Base-by-base conservation (phyloP, 2,113 vertebrate species). In the Chionis minor region DNA sequence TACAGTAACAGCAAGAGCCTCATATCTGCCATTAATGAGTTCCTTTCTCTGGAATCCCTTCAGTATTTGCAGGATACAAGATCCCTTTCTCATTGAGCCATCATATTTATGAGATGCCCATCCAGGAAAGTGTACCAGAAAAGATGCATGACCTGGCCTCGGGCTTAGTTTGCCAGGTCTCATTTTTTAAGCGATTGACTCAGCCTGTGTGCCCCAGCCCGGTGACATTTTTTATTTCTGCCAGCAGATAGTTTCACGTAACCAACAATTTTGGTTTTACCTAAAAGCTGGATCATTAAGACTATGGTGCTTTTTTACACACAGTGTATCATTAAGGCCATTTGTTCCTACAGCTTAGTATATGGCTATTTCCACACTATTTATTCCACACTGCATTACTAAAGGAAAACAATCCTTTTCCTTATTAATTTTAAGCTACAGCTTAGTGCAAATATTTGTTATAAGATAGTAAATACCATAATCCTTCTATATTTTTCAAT, bases 241-340 rank as follows among this genome's bases (percentile, higher is more conserved):
- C 51, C 17, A 14, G 9, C 10, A 40, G n/a, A 9, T 19, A 56
- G 11, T 52, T 89, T 62, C 18, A 45, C 1, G 4, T 8, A 5
- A 49, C 61, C 40, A 77, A 2, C 5, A 7, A 14, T 38, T 71
- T 65, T 20, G 11, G 11, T 52, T 85, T 78, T 73, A 56, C 7
- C 35, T 51, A 30, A 63, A 11, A 59, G 8, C 5, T 65, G 15
- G n/a, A 49, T 70, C 21, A 30, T 75, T 65, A 67, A 61, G 35
- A 45, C 4, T 4, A 18, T 6, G 4, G 12, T 58, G 24, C 54
- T 88, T 83, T 79, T n/a, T 20, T 56, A 14, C 40, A 30, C 8
- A 32, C 30, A 35, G 27, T 44, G 24, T 55, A 42, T 19, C 0
- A 0, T 20, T 56, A 74, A 92, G 56, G 61, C 3, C 1, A 0